These are phyloP conservation scores for Ophion ellenae DNA, from an alignment of 2,888 invertebrate species.

Conservation along the genomic window DNA sequence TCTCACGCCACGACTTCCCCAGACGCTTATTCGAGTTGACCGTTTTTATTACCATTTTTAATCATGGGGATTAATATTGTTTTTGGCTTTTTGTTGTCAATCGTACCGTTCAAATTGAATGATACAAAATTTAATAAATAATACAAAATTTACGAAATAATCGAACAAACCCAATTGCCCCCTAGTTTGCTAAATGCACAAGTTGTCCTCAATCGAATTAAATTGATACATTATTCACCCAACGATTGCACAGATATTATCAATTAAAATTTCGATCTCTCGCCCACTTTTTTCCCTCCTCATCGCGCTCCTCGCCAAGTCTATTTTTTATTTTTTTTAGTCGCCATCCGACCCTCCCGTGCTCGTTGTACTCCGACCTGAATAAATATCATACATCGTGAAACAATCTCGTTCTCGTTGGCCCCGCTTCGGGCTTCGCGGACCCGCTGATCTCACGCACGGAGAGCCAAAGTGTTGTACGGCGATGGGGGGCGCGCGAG, in stretches of 20 bases:
- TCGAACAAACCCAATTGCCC: neutral
- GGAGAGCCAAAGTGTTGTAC: constrained; percentile 17
- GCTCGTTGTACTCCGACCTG: constrained; percentile 49
- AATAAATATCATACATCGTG: constrained; percentile 44
- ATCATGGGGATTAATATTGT: neutral
- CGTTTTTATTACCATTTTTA: neutral
- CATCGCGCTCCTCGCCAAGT: neutral
- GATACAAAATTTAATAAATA: neutral
- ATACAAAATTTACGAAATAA: neutral
- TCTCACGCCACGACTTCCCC: constrained; percentile 6
- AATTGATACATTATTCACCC: neutral
- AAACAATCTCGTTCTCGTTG: constrained; percentile 17
- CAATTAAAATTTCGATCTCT: neutral
- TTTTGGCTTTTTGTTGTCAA: neutral
- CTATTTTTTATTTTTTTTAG: neutral
- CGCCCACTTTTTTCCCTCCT: neutral
- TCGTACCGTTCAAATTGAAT: neutral
- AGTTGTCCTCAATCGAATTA: neutral
- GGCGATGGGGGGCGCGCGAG: constrained; percentile 13
- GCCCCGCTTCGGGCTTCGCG: constrained; percentile 19
- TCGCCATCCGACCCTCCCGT: constrained; percentile 1
- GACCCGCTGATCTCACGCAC: constrained; percentile 53
- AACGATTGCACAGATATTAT: neutral
- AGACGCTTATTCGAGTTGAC: neutral
- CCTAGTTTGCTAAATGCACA: neutral